Conservation (phyloP, 1,140 invertebrate species). For the Tetragnatha versicolor region DNA sequence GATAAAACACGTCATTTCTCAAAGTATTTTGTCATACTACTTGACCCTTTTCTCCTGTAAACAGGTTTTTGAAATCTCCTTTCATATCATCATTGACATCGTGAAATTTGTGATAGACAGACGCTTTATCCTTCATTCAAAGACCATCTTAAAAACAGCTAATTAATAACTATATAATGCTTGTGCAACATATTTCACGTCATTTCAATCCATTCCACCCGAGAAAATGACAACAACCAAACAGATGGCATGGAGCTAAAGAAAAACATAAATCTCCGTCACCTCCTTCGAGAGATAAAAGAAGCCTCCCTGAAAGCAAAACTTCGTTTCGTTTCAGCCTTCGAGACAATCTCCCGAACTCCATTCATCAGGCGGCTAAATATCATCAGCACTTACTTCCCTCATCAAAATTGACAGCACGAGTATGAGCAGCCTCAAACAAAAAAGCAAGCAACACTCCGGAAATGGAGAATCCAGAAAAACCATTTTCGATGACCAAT, state of each 20-base stretch:
- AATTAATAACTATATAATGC: no score
- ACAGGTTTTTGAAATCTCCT: no score
- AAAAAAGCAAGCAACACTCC: conserved; percentile 1
- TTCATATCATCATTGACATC: no score
- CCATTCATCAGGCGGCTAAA: conserved; percentile 28
- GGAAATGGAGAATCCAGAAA: conserved; percentile 32
- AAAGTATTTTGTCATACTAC: no score
- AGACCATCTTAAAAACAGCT: no score
- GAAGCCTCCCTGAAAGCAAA: conserved; percentile 4
- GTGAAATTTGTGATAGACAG: no score
- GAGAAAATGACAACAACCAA: neutral
- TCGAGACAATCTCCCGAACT: neutral
- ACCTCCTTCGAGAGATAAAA: no score
- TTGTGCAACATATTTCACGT: no score
- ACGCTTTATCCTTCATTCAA: no score
- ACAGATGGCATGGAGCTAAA: neutral
- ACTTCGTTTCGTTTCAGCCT: conserved; percentile 5
- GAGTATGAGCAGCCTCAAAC: conserved; percentile 1
- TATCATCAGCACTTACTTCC: conserved; percentile 4
- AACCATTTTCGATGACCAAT: conserved; percentile 46
- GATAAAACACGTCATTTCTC: no score
- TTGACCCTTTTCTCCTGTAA: no score
- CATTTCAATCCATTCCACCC: neutral
- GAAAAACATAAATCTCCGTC: neutral
- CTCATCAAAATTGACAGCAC: conserved; percentile 27